Conservation (phyloP, 2,888 invertebrate species). For the Acleris emargana region DNA sequence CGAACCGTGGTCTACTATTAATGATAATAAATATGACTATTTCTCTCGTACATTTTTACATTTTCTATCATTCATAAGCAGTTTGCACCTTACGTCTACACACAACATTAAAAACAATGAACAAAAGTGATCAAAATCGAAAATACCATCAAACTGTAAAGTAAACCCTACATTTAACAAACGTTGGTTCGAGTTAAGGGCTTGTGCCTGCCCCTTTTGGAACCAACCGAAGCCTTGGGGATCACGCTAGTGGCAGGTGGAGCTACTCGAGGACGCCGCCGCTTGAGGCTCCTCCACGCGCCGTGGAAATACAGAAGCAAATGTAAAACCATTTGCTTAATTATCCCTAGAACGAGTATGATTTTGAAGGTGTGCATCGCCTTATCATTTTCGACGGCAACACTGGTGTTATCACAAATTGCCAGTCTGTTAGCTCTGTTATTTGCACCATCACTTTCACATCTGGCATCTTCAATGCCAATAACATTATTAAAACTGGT, state of each 20-base stretch:
- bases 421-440: constrained; percentile 1
- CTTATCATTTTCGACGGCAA: constrained; percentile 8
- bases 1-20: constrained; percentile 41
- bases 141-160: constrained; percentile 32
- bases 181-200: constrained; percentile 43
- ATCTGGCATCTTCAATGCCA: not conserved
- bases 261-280: constrained; percentile 51
- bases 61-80: constrained; percentile 42
- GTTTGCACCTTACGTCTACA: constrained; percentile 39
- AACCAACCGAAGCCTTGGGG: constrained; percentile 42
- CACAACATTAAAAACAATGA: constrained; percentile 36
- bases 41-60: constrained; percentile 41
- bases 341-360: constrained; percentile 54
- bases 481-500: constrained; percentile 1
- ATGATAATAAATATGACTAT: constrained; percentile 43
- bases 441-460: not conserved
- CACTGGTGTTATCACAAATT: not conserved
- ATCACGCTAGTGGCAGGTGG: constrained; percentile 62
- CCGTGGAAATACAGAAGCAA: constrained; percentile 63
- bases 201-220: constrained; percentile 1
- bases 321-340: constrained; percentile 76
- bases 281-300: constrained; percentile 53
- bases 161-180: constrained; percentile 30
- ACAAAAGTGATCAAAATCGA: constrained; percentile 32
- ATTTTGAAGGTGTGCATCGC: constrained; percentile 49